Base-by-base conservation (phyloP, 2,797 vertebrate genomes). In the Melopsittacus undulatus region DNA sequence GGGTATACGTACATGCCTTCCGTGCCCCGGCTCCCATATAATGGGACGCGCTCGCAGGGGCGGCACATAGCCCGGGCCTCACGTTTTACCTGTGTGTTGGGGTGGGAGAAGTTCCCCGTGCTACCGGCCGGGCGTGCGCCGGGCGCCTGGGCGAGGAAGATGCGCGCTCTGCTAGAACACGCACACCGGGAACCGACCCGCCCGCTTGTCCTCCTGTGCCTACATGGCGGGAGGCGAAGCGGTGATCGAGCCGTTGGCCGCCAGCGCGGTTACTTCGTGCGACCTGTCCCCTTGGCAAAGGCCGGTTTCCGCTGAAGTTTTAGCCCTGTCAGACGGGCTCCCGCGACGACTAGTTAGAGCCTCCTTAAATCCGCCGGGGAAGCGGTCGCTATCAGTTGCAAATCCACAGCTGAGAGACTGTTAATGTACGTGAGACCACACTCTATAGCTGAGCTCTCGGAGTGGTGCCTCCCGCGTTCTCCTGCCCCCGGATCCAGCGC, bases 1-100 rank as follows among this genome's bases (percentile, higher is more conserved):
- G 1, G 10, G 7, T 6, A 7, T n/a, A 2, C 34, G 3, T 4
- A 29, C 0, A 6, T 8, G 19, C 6, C n/a, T 1, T 4, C 40
- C 14, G 24, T 4, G 54, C 4, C 15, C 12, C 29, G 19, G n/a
- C 20, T n/a, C 10, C 49, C 16, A 20, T 5, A 5, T 21, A 1
- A 3, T 10, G 52, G 57, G 52, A 13, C 32, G 36, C 36, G 51
- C 30, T 70, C 30, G 10, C 4, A 5, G 48, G 15, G 9, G 22
- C 34, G 13, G 7, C 9, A 13, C 20, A 1, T 6, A 7, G 48
- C 57, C 24, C 7, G 38, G 24, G 19, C n/a, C 21, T 24, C 23
- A 2, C 14, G 24, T 2, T 46, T 22, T 74, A 56, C 46, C 36
- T 11, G 27, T 4, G 38, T 6, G 32, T 17, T 2, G 56, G 14